Percentiles rank a stretch among this genome's conserved stretches.
Evolutionary conservation across 2,797 vertebrate species (phyloP).

Genomic region (Paramormyrops hopkinsi): DNA sequence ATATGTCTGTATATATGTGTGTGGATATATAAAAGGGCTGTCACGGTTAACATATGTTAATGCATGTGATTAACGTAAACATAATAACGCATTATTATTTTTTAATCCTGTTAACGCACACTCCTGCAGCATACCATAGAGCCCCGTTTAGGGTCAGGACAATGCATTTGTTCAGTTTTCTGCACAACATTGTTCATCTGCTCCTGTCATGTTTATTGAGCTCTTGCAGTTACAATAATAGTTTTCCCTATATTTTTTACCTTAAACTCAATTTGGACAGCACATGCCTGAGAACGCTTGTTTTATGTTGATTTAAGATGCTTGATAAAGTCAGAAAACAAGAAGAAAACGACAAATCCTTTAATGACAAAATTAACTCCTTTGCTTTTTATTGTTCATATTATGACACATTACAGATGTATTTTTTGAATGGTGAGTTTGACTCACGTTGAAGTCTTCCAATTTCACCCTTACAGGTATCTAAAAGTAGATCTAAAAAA

Average conservation of each 20-base stretch:
- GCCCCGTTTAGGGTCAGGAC: neutral
- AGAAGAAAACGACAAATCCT: neutral
- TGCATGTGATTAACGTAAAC: neutral
- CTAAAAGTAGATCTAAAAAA: neutral
- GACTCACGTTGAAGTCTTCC: neutral
- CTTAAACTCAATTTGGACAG: neutral
- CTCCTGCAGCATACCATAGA: neutral
- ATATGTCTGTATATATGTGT: neutral
- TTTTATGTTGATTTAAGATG: neutral
- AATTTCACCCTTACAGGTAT: neutral
- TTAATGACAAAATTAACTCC: neutral
- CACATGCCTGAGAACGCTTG: neutral
- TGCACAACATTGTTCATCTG: neutral
- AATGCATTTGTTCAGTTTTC: neutral
- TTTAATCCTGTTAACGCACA: neutral
- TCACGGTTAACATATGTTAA: neutral
- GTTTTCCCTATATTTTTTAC: neutral
- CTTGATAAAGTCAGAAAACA: neutral
- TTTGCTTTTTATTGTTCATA: neutral
- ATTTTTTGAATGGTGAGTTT: neutral
- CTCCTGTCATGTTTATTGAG: neutral
- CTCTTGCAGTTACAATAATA: neutral
- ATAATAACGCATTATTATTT: neutral
- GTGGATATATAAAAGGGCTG: neutral
- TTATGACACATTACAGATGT: neutral